Evolutionary conservation across 2,888 invertebrate genomes (phyloP).

Genomic region (Xestia rhomboidea): DNA sequence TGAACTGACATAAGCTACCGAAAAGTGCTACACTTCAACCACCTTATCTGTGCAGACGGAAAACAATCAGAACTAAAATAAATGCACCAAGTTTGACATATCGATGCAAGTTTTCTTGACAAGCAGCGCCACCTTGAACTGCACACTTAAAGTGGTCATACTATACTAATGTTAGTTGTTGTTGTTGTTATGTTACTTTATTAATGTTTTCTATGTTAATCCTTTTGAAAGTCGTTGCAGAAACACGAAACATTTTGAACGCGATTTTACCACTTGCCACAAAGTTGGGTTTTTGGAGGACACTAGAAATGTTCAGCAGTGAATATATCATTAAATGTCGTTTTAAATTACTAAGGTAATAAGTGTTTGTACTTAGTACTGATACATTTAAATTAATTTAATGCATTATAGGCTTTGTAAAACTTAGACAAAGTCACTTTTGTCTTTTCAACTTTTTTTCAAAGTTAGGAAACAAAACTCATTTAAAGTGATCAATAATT

Average conservation of each 20-base stretch:
- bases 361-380: background rate
- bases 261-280: background rate
- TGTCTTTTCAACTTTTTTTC: background rate
- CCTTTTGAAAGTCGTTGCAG: background rate
- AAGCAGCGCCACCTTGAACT: background rate
- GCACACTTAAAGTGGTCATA: background rate
- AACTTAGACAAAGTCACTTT: conserved; percentile 9
- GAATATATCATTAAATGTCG: background rate
- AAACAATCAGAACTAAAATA: too few relatives aligned
- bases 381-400: background rate
- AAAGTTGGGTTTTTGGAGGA: background rate
- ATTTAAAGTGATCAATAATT: conserved; percentile 24
- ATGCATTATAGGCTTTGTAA: background rate
- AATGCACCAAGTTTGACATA: background rate
- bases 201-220: too few relatives aligned
- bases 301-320: background rate
- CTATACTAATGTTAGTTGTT: too few relatives aligned
- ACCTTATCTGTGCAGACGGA: too few relatives aligned
- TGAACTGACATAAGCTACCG: background rate
- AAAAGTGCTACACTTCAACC: too few relatives aligned
- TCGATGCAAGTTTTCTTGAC: background rate
- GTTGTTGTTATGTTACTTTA: too few relatives aligned
- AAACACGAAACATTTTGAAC: background rate
- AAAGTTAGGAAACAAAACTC: conserved; percentile 22
- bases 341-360: background rate